A percentile compares a stretch with the other conserved stretches of the same genome.
Evolutionary conservation across 64 coral and sea anemone species (phyloP).

Genomic region (Montipora cactus): DNA sequence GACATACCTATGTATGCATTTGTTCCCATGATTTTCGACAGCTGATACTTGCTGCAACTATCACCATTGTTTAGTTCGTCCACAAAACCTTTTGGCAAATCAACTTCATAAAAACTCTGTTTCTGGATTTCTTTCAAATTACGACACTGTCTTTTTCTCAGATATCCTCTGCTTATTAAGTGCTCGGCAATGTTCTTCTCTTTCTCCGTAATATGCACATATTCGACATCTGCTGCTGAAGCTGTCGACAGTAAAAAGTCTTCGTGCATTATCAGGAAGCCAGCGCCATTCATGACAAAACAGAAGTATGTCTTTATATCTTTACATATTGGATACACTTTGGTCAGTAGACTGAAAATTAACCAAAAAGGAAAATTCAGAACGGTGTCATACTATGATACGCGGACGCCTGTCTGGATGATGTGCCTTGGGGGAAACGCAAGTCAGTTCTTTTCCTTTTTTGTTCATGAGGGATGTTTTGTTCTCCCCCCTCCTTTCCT

Average conservation of each 20-base stretch:
- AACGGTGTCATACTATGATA: too few relatives aligned
- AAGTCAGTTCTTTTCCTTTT: too few relatives aligned
- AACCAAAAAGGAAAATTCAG: neutral
- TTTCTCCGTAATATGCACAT: constrained; percentile 52
- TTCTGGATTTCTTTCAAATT: constrained; percentile 10
- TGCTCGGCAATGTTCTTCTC: constrained; percentile 33
- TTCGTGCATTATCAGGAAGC: constrained; percentile 49
- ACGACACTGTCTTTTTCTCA: constrained; percentile 32
- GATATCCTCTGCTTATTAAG: constrained; percentile 4
- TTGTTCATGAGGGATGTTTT: too few relatives aligned
- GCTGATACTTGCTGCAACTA: constrained; percentile 27
- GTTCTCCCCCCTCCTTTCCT: too few relatives aligned
- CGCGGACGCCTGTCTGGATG: too few relatives aligned
- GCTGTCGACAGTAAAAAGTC: constrained; percentile 6
- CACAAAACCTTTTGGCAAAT: neutral
- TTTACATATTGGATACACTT: constrained; percentile 26
- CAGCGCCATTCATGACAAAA: constrained; percentile 38
- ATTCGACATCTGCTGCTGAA: constrained; percentile 9
- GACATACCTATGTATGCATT: constrained; percentile 45
- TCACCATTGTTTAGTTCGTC: neutral
- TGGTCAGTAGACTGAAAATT: neutral
- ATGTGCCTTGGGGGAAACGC: too few relatives aligned
- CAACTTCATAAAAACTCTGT: constrained; percentile 58
- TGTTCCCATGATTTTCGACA: constrained; percentile 11
- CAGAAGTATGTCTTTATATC: neutral